A percentile compares a stretch with the other conserved stretches of the same genome.
Conservation (phyloP, 2,888 invertebrate genomes). For the Caradrina kadenii region DNA sequence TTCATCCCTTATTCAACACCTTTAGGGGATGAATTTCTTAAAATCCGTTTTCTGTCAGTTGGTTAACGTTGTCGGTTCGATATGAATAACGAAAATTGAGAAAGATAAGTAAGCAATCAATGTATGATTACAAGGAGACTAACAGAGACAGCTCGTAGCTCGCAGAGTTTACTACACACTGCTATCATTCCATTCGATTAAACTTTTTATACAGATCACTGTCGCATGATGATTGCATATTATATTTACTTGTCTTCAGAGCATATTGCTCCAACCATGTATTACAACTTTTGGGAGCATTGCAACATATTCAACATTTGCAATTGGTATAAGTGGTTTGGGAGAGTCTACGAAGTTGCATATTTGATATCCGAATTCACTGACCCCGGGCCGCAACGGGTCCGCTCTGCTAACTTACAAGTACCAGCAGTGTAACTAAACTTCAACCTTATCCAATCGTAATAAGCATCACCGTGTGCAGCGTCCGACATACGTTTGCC, state of each 20-base stretch:
- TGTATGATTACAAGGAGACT: constrained; percentile 7
- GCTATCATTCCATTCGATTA: constrained; percentile 20
- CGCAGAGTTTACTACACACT: constrained; percentile 2
- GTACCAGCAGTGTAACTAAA: constrained; percentile 33
- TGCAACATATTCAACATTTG: constrained; percentile 69
- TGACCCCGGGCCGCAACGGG: constrained; percentile 60
- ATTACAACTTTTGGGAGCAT: constrained; percentile 57
- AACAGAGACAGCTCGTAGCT: not conserved
- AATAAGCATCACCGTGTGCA: constrained; percentile 31
- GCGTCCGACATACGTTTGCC: constrained; percentile 37
- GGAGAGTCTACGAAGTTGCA: constrained; percentile 74
- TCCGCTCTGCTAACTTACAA: constrained; percentile 46
- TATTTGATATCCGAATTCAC: constrained; percentile 75
- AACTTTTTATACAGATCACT: constrained; percentile 14
- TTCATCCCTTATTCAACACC: too few relatives aligned
- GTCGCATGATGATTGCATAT: constrained; percentile 37
- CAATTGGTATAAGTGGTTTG: constrained; percentile 79
- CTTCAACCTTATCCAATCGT: constrained; percentile 43
- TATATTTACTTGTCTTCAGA: constrained; percentile 37
- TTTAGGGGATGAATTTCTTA: too few relatives aligned
- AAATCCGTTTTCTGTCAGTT: too few relatives aligned
- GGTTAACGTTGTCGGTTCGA: too few relatives aligned
- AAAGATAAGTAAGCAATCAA: constrained; percentile 1
- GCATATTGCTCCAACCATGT: constrained; percentile 31
- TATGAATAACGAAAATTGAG: not conserved